Percentiles rank a stretch among this genome's conserved stretches.
Evolutionary conservation across 2,888 invertebrate species (phyloP).

Genomic region (Platycnemis pennipes): DNA sequence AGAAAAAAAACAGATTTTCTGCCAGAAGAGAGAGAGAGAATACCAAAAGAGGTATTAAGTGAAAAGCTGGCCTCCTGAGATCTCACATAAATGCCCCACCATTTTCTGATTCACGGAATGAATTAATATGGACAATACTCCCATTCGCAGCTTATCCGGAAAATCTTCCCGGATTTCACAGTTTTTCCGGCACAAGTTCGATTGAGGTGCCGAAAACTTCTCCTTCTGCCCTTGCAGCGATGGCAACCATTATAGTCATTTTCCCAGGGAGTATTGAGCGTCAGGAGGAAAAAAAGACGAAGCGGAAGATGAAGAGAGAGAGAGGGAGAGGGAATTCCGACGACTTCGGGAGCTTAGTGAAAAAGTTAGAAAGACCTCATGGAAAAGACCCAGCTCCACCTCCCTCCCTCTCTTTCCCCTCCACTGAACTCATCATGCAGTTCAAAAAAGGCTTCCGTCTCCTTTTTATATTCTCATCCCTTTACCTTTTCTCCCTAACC

Average conservation of each 20-base stretch:
- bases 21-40: not conserved
- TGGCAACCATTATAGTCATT: conserved; percentile 58
- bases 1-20: too few species aligned
- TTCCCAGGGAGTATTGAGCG: conserved; percentile 51
- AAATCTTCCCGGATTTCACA: conserved; percentile 9
- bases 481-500: conserved; percentile 57
- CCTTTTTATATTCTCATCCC: conserved; percentile 45
- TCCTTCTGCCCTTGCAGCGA: conserved; percentile 28
- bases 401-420: not conserved
- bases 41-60: not conserved
- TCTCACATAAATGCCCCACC: not conserved
- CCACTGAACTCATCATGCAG: conserved; percentile 53
- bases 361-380: conserved; percentile 60
- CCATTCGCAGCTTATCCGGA: not conserved
- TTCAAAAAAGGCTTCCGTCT: conserved; percentile 55
- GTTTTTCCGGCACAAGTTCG: conserved; percentile 41
- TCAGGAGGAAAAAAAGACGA: not conserved
- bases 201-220: conserved; percentile 23
- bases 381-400: not conserved
- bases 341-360: conserved; percentile 59
- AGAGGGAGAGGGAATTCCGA: conserved; percentile 36
- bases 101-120: not conserved
- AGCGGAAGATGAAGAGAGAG: not conserved
- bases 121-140: not conserved
- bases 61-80: not conserved